Evolutionary conservation across 2,888 invertebrate genomes (phyloP).

Genomic region (Crossocerus cetratus): DNA sequence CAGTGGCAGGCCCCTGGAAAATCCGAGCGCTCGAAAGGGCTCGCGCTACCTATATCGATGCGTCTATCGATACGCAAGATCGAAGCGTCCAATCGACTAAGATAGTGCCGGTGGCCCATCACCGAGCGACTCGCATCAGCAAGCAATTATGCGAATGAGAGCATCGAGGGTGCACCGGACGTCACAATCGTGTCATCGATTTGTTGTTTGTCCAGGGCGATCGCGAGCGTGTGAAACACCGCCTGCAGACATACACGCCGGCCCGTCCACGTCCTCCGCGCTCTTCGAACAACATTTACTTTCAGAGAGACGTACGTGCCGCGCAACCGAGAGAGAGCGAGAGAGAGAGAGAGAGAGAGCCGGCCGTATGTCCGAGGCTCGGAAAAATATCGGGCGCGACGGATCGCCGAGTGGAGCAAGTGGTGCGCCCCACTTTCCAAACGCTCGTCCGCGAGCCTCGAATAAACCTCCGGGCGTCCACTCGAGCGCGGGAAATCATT

Average conservation of each 20-base stretch:
- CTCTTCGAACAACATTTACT: constrained; percentile 50
- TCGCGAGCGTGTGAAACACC: constrained; percentile 42
- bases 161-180: constrained; percentile 8
- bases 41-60: no score
- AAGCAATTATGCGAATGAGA: constrained; percentile 32
- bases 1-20: no score
- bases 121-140: constrained; percentile 41
- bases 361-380: neutral
- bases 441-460: constrained; percentile 18
- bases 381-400: constrained; percentile 41
- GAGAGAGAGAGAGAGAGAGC: no score
- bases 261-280: constrained; percentile 19
- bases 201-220: constrained; percentile 39
- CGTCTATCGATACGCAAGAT: constrained; percentile 6
- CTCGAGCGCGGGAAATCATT: constrained; percentile 6
- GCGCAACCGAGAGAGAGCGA: no score
- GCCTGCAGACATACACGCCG: constrained; percentile 5
- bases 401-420: constrained; percentile 27
- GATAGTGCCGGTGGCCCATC: constrained; percentile 40
- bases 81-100: constrained; percentile 26
- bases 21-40: no score
- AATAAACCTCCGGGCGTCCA: constrained; percentile 15
- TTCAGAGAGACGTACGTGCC: constrained; percentile 31
- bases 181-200: constrained; percentile 36
- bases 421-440: constrained; percentile 19